These are phyloP conservation scores for Trachelus stipa DNA, from an alignment of 2,888 invertebrate species.

Conservation along the genomic window DNA sequence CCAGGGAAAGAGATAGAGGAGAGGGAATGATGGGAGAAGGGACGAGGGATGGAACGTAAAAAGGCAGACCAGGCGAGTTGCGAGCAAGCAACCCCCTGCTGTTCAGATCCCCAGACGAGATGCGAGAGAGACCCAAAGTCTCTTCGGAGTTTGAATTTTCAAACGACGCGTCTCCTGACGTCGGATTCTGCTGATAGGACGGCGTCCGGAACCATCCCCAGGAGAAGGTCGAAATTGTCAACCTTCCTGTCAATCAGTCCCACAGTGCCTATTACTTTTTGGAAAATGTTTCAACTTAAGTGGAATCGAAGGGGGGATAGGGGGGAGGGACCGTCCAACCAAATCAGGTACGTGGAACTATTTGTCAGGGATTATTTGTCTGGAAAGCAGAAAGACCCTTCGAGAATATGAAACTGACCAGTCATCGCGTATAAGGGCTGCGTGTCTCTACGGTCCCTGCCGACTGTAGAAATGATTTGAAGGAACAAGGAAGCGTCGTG, in stretches of 20 bases:
- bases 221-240: not conserved
- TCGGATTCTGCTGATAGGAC: not conserved
- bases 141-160: constrained; percentile 26
- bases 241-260: not conserved
- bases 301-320: not conserved
- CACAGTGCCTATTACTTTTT: not conserved
- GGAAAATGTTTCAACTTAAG: not conserved
- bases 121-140: constrained; percentile 23
- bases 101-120: constrained; percentile 29
- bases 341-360: constrained; percentile 24
- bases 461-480: not conserved
- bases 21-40: not conserved
- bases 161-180: not conserved
- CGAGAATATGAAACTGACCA: constrained; percentile 26
- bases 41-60: constrained; percentile 26
- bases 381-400: constrained; percentile 17
- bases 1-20: not conserved
- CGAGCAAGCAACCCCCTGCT: constrained; percentile 33
- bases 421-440: constrained; percentile 43
- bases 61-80: constrained; percentile 26
- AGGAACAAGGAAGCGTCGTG: not conserved
- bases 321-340: not conserved
- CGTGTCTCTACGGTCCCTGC: not conserved
- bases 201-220: not conserved
- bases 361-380: constrained; percentile 48